Percentiles rank a stretch among this genome's conserved stretches.
These are phyloP conservation scores for Nycteola revayana DNA, from an alignment of 2,888 invertebrate genomes.

Conservation along the genomic window DNA sequence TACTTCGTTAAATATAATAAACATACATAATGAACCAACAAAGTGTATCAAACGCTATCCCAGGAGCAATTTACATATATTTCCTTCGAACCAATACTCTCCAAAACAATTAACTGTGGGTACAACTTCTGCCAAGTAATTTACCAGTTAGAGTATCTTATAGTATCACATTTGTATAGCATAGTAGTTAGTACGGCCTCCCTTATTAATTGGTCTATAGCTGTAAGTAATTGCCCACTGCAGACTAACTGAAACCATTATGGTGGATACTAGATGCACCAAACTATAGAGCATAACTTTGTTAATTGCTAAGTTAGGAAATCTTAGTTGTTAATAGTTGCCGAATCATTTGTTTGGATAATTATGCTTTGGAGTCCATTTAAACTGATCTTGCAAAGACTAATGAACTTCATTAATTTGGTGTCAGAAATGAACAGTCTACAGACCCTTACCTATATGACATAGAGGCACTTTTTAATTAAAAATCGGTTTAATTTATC, in stretches of 20 bases:
- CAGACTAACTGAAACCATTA: constrained; percentile 47
- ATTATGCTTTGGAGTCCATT: too few species aligned
- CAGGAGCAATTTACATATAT: too few species aligned
- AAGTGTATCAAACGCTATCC: too few species aligned
- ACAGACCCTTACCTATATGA: too few species aligned
- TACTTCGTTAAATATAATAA: too few species aligned
- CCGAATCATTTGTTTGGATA: too few species aligned
- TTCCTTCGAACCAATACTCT: constrained; percentile 14
- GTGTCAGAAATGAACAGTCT: too few species aligned
- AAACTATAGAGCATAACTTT: constrained; percentile 40
- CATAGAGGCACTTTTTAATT: too few species aligned
- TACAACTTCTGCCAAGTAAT: constrained; percentile 20
- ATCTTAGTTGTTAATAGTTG: constrained; percentile 21
- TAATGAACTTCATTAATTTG: too few species aligned
- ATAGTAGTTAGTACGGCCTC: constrained; percentile 42
- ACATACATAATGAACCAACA: too few species aligned
- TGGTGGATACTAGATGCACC: constrained; percentile 38
- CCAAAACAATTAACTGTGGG: constrained; percentile 4
- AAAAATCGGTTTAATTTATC: too few species aligned
- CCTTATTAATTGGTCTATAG: constrained; percentile 53
- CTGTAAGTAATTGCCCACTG: constrained; percentile 51
- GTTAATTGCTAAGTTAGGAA: constrained; percentile 40
- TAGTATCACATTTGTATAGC: constrained; percentile 35
- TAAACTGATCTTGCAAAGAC: too few species aligned
- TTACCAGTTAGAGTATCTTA: constrained; percentile 22